phyloP scores from a whole-genome alignment of 2,113 vertebrate species.

The Halichoerus grypus region DNA sequence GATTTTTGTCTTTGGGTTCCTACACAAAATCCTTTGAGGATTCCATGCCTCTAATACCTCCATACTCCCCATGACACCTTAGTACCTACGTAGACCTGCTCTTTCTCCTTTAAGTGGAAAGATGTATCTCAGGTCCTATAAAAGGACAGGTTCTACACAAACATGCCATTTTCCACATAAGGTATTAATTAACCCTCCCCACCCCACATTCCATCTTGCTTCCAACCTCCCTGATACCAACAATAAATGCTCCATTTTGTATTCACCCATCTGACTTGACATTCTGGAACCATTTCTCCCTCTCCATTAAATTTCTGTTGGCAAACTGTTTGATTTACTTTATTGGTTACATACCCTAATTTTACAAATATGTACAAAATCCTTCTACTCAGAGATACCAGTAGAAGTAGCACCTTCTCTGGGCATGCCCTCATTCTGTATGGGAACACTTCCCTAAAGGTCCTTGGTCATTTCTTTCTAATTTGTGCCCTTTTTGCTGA shows the following conservation, averaged over 20 bases:
- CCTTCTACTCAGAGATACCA: neutral
- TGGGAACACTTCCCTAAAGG: neutral
- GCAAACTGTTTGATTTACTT: neutral
- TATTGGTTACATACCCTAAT: neutral
- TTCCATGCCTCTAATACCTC: neutral
- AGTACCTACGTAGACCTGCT: neutral
- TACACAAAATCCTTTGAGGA: neutral
- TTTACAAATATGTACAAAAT: neutral
- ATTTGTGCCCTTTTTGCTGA: neutral
- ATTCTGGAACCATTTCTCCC: neutral
- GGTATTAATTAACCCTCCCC: neutral
- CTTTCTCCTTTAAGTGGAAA: neutral
- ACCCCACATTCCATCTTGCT: neutral
- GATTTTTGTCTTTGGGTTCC: neutral
- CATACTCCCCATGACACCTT: accelerated
- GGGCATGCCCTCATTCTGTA: accelerated
- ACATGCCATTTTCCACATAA: neutral
- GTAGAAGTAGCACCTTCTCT: neutral
- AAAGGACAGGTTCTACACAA: neutral
- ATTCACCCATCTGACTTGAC: neutral
- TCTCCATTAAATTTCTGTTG: neutral
- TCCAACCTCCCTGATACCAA: neutral
- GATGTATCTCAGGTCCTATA: neutral
- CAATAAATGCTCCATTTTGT: neutral
- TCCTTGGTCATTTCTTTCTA: neutral